phyloP scores from a whole-genome alignment of 2,113 vertebrate genomes.

The Pelmatolapia mariae region DNA sequence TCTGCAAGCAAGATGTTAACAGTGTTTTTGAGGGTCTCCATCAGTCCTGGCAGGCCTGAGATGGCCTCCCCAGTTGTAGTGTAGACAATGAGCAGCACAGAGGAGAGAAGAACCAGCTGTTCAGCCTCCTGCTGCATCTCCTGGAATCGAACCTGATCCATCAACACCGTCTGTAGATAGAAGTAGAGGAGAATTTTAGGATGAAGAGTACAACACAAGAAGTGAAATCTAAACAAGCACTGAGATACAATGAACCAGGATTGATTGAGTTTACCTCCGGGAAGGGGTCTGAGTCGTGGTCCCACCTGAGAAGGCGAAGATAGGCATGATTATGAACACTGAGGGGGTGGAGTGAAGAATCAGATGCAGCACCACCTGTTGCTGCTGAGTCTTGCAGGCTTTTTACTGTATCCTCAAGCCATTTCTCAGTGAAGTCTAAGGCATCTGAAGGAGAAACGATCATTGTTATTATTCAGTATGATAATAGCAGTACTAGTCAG shows the following conservation, averaged over 20 bases:
- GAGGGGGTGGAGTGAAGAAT: conserved; percentile 17
- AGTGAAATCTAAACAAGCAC: neutral
- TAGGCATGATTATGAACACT: conserved; percentile 86
- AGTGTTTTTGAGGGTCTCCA: conserved; percentile 81
- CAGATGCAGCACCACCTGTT: conserved; percentile 31
- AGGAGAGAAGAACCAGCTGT: conserved; percentile 75
- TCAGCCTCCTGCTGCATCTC: conserved; percentile 84
- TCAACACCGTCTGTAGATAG: conserved; percentile 78
- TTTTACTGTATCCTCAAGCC: conserved; percentile 83
- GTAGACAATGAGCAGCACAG: conserved; percentile 84
- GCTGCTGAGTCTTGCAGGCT: conserved; percentile 57
- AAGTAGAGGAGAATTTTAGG: neutral
- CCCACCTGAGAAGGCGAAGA: conserved; percentile 87
- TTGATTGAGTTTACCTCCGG: conserved; percentile 80
- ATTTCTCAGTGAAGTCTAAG: conserved; percentile 86
- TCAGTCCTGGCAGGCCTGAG: conserved; percentile 76
- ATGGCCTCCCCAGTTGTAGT: conserved; percentile 77
- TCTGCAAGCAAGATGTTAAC: conserved; percentile 79
- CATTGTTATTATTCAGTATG: neutral
- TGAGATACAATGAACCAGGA: neutral
- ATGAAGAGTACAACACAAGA: neutral
- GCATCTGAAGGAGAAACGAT: conserved; percentile 74
- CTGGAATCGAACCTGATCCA: conserved; percentile 90
- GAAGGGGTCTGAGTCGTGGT: conserved; percentile 81
- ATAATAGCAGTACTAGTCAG: neutral